Evolutionary conservation across 2,113 vertebrate genomes (phyloP).

Genomic region (Leucopsar rothschildi): DNA sequence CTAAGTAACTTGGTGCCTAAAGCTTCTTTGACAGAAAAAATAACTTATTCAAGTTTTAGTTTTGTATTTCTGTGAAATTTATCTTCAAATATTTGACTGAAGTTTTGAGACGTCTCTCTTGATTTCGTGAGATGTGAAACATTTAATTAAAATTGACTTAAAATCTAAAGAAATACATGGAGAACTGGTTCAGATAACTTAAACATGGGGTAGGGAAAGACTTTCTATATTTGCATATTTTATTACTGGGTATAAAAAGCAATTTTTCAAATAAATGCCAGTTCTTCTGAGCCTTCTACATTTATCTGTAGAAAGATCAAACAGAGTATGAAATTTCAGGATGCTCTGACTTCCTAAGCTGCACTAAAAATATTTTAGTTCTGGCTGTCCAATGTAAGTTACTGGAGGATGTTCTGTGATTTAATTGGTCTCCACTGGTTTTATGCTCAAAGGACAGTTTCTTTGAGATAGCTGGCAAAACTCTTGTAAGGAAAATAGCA

Average conservation of each 20-base stretch:
- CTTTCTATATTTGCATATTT: constrained; percentile 27
- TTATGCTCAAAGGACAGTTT: constrained; percentile 36
- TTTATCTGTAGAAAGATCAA: constrained; percentile 20
- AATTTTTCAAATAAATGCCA: constrained; percentile 25
- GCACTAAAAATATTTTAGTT: not conserved
- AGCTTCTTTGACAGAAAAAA: not conserved
- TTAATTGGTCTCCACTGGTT: constrained; percentile 38
- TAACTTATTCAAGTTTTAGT: not conserved
- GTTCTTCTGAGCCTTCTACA: not conserved
- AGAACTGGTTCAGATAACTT: constrained; percentile 1
- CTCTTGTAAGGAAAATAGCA: not conserved
- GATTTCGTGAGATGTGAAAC: not conserved
- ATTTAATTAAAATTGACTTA: constrained; percentile 20
- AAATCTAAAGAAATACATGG: not conserved
- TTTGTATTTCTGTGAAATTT: constrained; percentile 24
- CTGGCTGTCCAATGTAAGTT: not conserved
- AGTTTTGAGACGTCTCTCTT: constrained; percentile 20
- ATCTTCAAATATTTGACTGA: constrained; percentile 38
- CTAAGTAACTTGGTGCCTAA: not conserved
- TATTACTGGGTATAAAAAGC: not conserved
- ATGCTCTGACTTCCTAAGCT: not conserved
- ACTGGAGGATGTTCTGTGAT: not conserved
- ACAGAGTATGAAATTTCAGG: constrained; percentile 1
- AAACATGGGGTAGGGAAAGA: not conserved
- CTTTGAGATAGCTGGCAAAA: not conserved